Evolutionary conservation across 2,888 invertebrate genomes (phyloP).

Genomic region (Ditylenchus weischeri): DNA sequence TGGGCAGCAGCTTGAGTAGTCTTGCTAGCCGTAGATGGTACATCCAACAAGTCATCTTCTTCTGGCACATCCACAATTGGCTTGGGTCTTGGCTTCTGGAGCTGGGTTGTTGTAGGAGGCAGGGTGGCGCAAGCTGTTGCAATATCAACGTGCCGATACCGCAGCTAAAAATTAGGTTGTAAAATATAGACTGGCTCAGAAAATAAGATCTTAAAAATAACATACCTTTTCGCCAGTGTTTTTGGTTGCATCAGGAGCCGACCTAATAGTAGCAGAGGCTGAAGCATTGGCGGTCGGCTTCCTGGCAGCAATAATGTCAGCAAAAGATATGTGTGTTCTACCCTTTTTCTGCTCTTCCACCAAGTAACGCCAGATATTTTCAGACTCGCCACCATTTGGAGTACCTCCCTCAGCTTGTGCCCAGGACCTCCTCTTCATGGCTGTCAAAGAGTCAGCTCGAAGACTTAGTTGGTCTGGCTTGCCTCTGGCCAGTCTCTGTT

Average conservation of each 20-base stretch:
- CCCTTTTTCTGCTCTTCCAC: slow-evolving; percentile 50
- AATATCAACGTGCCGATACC: neutral
- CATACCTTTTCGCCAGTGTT: too few species aligned
- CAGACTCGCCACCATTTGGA: slow-evolving; percentile 41
- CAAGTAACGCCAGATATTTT: slow-evolving; percentile 44
- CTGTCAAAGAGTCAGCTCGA: slow-evolving; percentile 53
- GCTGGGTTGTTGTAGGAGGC: neutral
- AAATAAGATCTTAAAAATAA: too few species aligned
- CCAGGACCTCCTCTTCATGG: slow-evolving; percentile 57
- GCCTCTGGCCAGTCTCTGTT: slow-evolving; percentile 14
- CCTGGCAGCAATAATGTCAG: slow-evolving; percentile 19
- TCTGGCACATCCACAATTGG: slow-evolving; percentile 2
- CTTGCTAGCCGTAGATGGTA: neutral
- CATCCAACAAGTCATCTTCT: neutral
- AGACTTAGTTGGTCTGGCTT: slow-evolving; percentile 49
- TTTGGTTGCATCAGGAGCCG: too few species aligned
- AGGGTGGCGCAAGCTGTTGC: neutral
- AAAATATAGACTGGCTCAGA: too few species aligned
- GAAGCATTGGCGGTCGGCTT: slow-evolving; percentile 7
- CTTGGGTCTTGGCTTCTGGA: slow-evolving; percentile 5
- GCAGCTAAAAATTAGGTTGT: neutral
- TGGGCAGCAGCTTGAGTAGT: too few species aligned
- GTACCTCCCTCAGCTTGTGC: slow-evolving; percentile 35
- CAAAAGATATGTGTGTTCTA: slow-evolving; percentile 29
- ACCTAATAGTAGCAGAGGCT: neutral